phyloP scores from a whole-genome alignment of 2,113 vertebrate genomes.

The Potamarius usumacintae region DNA sequence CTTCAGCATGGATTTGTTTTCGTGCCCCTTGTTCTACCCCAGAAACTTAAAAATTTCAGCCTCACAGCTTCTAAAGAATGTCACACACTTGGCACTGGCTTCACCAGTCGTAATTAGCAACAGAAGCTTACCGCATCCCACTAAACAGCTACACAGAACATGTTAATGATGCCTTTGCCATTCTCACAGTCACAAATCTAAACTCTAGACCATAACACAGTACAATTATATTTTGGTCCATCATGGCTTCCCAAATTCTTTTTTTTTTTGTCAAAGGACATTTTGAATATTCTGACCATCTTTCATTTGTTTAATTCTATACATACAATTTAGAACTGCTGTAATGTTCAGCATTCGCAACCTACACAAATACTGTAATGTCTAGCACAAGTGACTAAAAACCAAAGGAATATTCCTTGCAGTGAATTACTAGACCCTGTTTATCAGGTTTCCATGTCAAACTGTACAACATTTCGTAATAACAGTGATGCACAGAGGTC shows the following conservation, averaged over 20 bases:
- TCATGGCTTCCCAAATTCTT: background rate
- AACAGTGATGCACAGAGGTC: no score
- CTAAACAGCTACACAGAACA: conserved; percentile 1
- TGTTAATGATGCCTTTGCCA: background rate
- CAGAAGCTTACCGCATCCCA: conserved; percentile 1
- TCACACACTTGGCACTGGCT: background rate
- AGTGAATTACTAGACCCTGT: background rate
- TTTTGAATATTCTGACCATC: background rate
- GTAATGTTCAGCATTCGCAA: no score
- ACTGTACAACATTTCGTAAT: no score
- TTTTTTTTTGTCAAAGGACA: background rate
- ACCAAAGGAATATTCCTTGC: background rate
- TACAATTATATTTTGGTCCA: no score
- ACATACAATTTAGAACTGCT: background rate
- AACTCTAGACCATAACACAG: background rate
- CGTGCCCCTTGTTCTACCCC: background rate
- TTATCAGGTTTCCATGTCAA: background rate
- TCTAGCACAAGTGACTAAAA: background rate
- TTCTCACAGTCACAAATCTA: background rate
- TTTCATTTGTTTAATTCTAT: background rate
- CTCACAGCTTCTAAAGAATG: conserved; percentile 60
- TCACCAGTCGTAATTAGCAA: conserved; percentile 1
- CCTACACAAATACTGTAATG: no score
- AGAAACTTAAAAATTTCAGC: conserved; percentile 58
- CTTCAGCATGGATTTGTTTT: background rate